Base-by-base conservation (phyloP, 2,888 invertebrate species). In the Spatulosminthurus flaviceps region DNA sequence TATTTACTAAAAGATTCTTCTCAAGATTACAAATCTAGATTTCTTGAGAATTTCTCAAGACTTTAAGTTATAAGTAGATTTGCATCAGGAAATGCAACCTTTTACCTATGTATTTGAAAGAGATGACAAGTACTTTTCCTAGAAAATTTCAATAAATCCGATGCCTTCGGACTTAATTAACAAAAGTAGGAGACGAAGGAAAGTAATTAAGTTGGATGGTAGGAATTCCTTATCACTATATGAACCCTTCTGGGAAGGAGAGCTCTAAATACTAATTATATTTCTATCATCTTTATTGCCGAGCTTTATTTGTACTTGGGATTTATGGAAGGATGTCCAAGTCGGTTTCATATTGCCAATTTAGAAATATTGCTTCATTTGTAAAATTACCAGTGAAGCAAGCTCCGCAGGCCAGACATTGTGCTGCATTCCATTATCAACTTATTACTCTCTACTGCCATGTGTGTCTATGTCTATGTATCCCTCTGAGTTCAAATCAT, bases 211-310 rank as follows among this genome's bases (percentile, higher is more conserved):
- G 51, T 60, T 28, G 51, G 60, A 28, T 28, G 24, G 73, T 24
- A 28, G 21, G 28, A 60, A 73, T 60, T 51, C 26, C 73, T 73
- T 73, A 73, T 73, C 73, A 29, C n/a, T n/a, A n/a, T 9, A 9
- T 2, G 11, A 60, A 51, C n/a, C 19, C 21, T 21, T 60, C 24
- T 11, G 11, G 21, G 41, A n/a, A n/a, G n/a, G n/a, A n/a, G 13
- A 11, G 29, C 67, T 28, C 29, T 24, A 72, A 9, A 43, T 28
- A 51, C 73, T 51, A 43, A 73, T 73, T 73, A 73, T 73, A 51
- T 73, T 43, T 73, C 28, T 51, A 22, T 43, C 73, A 73, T 73
- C 73, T 73, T 73, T 73, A 73, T 73, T 73, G 60, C 73, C 24
- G 26, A 73, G 26, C 73, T 29, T 51, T 73, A 73, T 73, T 73